A percentile compares a stretch with the other conserved stretches of the same genome.
phyloP scores from a whole-genome alignment of 2,797 vertebrate genomes.

The Streptopelia turtur region DNA sequence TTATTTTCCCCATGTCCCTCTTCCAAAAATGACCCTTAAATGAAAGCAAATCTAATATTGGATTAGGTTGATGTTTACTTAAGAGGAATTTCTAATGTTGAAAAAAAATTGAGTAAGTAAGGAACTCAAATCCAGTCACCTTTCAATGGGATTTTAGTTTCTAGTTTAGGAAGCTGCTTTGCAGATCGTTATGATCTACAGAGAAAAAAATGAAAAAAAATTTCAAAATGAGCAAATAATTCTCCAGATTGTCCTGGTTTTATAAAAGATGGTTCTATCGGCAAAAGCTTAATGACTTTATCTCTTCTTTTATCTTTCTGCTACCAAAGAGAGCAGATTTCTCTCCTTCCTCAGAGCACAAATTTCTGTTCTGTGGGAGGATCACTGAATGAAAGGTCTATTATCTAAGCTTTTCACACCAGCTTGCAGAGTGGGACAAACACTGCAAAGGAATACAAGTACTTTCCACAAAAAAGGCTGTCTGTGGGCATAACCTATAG shows the following conservation, averaged over 20 bases:
- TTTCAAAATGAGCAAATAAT: constrained; percentile 3
- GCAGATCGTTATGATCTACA: background rate
- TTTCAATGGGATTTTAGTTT: background rate
- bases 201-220: background rate
- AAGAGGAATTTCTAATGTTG: background rate
- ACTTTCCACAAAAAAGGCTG: background rate
- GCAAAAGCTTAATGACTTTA: background rate
- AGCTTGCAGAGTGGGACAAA: background rate
- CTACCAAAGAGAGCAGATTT: background rate
- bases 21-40: background rate
- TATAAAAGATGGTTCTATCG: background rate
- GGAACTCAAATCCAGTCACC: background rate
- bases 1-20: background rate
- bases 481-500: background rate
- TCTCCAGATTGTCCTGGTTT: background rate
- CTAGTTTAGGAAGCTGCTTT: background rate
- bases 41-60: background rate
- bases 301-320: background rate
- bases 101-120: background rate
- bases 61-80: background rate
- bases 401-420: background rate
- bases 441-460: background rate
- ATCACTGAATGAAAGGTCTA: background rate
- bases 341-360: background rate
- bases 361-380: background rate